Conservation (phyloP, 2,113 vertebrate genomes). For the Bos indicus region DNA sequence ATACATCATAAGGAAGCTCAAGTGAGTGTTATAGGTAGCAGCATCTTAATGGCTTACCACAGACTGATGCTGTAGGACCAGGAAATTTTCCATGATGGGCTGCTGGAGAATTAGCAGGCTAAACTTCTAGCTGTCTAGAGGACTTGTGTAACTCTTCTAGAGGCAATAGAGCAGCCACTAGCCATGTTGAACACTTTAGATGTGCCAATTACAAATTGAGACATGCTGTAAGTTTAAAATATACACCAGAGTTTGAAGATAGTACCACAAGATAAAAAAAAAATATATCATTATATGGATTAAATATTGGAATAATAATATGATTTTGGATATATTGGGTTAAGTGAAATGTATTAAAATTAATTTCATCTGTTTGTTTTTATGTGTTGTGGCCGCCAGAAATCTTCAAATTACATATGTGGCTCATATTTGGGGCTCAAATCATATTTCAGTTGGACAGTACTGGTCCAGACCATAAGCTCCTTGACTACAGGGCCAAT, state of each 20-base stretch:
- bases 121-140: neutral
- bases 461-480: neutral
- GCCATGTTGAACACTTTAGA: neutral
- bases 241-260: neutral
- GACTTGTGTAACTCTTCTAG: neutral
- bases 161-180: neutral
- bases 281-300: neutral
- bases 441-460: neutral
- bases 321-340: neutral
- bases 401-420: conserved; percentile 22
- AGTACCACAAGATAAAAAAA: neutral
- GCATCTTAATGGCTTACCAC: neutral
- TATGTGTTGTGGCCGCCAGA: neutral
- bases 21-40: neutral
- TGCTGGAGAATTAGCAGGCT: neutral
- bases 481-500: neutral
- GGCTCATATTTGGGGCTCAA: neutral
- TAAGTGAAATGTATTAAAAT: conserved; percentile 4
- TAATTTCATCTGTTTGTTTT: neutral
- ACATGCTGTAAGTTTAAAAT: neutral
- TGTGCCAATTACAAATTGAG: neutral
- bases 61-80: neutral
- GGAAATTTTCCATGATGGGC: neutral
- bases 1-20: neutral
- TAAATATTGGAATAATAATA: neutral